A percentile compares a stretch with the other conserved stretches of the same genome.
Conservation (phyloP, 2,888 invertebrate genomes). For the Chrysodeixis includens region DNA sequence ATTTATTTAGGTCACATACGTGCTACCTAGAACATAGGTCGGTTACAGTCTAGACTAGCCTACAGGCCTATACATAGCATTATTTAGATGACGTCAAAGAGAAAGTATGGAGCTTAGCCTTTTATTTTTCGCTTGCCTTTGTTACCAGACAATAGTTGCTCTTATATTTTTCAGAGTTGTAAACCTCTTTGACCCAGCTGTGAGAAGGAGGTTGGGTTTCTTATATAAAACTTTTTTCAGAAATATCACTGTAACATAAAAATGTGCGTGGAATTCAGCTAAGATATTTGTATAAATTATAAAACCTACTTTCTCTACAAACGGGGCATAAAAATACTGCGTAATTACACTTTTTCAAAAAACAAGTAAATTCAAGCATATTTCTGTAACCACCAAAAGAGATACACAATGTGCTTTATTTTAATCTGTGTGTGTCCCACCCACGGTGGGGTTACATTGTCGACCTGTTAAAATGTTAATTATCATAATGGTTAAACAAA, state of each 20-base stretch:
- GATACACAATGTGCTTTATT: not conserved
- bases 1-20: conserved; percentile 6
- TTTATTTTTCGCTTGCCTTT: conserved; percentile 11
- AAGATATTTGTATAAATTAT: not conserved
- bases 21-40: conserved; percentile 12
- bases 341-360: not conserved
- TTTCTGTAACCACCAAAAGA: not conserved
- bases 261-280: not conserved
- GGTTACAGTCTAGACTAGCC: conserved; percentile 39
- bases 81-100: conserved; percentile 39
- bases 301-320: not conserved
- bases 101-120: conserved; percentile 5
- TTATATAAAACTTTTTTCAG: not conserved
- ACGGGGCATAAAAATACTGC: not conserved
- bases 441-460: not conserved
- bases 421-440: not conserved
- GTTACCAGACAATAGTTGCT: conserved; percentile 11
- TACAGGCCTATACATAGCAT: conserved; percentile 32
- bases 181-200: conserved; percentile 1
- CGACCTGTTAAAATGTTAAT: not conserved
- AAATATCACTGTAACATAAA: not conserved
- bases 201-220: not conserved
- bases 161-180: conserved; percentile 1
- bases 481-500: not conserved
- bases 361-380: not conserved